Conservation (phyloP, 2,888 invertebrate genomes). For the Plebejus argus region DNA sequence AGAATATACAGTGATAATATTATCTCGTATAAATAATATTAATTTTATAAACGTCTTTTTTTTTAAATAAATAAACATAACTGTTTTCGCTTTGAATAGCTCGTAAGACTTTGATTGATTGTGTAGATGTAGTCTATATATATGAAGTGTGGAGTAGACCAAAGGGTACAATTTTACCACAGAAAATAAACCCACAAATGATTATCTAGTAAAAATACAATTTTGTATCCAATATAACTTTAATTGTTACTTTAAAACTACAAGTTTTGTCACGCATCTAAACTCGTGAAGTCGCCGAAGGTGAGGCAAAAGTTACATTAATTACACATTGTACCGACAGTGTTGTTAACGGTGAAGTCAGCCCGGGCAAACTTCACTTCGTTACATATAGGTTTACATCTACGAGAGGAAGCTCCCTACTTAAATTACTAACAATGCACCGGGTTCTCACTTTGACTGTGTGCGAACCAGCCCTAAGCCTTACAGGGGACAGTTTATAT, state of each 20-base stretch:
- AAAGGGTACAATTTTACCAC: no score
- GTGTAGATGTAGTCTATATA: no score
- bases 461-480: neutral
- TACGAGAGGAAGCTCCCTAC: neutral
- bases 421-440: constrained; percentile 18
- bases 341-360: constrained; percentile 10
- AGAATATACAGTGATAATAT: no score
- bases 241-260: neutral
- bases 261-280: neutral
- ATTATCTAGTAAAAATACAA: neutral
- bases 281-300: neutral
- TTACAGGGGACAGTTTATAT: neutral
- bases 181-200: no score
- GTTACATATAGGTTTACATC: constrained; percentile 19
- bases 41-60: no score
- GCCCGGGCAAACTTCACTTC: constrained; percentile 1
- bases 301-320: constrained; percentile 20
- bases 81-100: no score
- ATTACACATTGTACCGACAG: constrained; percentile 24
- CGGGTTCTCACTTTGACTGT: neutral
- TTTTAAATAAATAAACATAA: no score
- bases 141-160: no score
- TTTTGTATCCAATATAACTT: neutral
- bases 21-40: no score
- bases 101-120: no score